A percentile compares a stretch with the other conserved stretches of the same genome.
phyloP scores from a whole-genome alignment of 2,888 invertebrate species.

The Stratiomys singularior region DNA sequence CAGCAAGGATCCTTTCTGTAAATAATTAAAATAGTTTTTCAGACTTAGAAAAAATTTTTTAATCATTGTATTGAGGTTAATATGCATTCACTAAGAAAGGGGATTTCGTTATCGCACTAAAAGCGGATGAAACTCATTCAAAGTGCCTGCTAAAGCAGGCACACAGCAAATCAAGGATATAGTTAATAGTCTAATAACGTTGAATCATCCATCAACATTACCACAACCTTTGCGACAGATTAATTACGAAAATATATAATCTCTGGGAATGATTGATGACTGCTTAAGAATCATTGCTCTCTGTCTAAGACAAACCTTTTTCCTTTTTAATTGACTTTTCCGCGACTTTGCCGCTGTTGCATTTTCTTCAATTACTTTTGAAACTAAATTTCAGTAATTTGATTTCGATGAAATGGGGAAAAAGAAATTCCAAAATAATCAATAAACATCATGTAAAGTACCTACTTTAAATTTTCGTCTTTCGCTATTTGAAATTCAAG shows the following conservation, averaged over 20 bases:
- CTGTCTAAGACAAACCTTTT: not conserved
- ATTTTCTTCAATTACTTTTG: not conserved
- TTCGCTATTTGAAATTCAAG: not conserved
- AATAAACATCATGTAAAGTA: not conserved
- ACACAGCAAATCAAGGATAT: no score
- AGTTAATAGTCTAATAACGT: no score
- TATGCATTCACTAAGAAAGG: no score
- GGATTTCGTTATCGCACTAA: no score
- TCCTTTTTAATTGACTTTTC: not conserved
- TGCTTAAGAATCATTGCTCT: not conserved
- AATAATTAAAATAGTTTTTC: no score
- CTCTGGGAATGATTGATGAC: slow-evolving; percentile 29
- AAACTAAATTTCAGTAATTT: not conserved
- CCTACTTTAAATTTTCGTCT: not conserved
- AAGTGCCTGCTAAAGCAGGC: no score
- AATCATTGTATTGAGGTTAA: no score
- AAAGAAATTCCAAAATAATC: not conserved
- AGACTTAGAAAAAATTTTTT: no score
- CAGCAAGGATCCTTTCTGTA: no score
- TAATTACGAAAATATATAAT: slow-evolving; percentile 26
- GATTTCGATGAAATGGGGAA: not conserved
- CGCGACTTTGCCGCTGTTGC: not conserved
- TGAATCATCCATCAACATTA: slow-evolving; percentile 30
- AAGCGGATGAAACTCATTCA: no score
- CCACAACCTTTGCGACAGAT: slow-evolving; percentile 25